phyloP scores from a whole-genome alignment of 1,140 invertebrate genomes.

The Ips nitidus region DNA sequence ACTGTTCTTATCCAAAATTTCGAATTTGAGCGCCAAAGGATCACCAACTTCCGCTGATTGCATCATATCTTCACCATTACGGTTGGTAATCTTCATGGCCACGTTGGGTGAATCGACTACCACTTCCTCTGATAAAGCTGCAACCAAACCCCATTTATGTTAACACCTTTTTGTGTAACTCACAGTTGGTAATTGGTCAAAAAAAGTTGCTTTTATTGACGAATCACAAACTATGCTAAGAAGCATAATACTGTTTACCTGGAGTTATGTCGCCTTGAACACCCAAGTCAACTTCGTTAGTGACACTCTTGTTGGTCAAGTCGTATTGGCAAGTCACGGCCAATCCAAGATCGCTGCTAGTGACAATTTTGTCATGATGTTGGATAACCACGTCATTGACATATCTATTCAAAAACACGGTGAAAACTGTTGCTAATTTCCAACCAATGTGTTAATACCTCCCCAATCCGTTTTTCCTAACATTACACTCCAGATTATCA shows the following conservation, averaged over 20 bases:
- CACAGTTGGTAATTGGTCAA: background rate
- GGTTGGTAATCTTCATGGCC: conserved; percentile 90
- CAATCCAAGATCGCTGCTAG: conserved; percentile 87
- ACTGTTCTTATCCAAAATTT: conserved; percentile 87
- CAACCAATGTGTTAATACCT: conserved; percentile 48
- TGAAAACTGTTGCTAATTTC: too few species aligned
- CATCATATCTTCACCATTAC: conserved; percentile 75
- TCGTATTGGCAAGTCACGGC: conserved; percentile 93
- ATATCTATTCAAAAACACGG: conserved; percentile 54
- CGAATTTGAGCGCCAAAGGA: conserved; percentile 85
- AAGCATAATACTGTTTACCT: conserved; percentile 16
- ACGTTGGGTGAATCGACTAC: conserved; percentile 92
- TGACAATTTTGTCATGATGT: conserved; percentile 93
- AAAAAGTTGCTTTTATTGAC: background rate
- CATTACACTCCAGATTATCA: conserved; percentile 88
- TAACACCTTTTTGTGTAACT: too few species aligned
- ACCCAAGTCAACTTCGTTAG: conserved; percentile 86
- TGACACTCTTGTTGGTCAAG: conserved; percentile 89
- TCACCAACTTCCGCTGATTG: conserved; percentile 86
- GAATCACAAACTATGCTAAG: too few species aligned
- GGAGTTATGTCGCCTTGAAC: conserved; percentile 77
- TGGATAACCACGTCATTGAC: conserved; percentile 90
- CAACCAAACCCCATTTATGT: conserved; percentile 6
- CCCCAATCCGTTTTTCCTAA: conserved; percentile 79
- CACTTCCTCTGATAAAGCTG: conserved; percentile 75